Percentiles rank a stretch among this genome's conserved stretches.
Conservation (phyloP, 1,140 invertebrate species). For the Andricus grossulariae region DNA sequence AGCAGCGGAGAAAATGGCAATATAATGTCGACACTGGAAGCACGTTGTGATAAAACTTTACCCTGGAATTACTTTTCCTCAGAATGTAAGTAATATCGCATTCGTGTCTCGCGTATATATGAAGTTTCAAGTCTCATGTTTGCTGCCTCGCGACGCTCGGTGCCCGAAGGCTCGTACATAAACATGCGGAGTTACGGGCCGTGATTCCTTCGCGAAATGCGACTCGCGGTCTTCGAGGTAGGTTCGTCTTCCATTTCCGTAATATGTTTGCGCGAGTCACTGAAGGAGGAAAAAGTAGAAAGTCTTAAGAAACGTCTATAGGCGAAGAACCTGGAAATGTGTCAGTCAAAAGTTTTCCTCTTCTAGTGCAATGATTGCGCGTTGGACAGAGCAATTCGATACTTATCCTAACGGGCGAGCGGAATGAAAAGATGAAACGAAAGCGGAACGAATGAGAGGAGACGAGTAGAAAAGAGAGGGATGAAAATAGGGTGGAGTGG, state of each 20-base stretch:
- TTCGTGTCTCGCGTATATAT: slow-evolving; percentile 25
- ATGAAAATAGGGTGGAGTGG: slow-evolving; percentile 32
- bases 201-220: slow-evolving; percentile 16
- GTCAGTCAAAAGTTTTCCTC: slow-evolving; percentile 57
- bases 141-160: not conserved
- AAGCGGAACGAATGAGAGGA: slow-evolving; percentile 30
- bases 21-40: slow-evolving; percentile 24
- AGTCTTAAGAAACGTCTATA: not conserved
- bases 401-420: slow-evolving; percentile 55
- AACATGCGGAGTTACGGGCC: slow-evolving; percentile 10
- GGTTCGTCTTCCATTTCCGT: slow-evolving; percentile 31
- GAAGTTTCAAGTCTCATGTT: slow-evolving; percentile 23
- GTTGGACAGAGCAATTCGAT: slow-evolving; percentile 55
- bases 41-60: slow-evolving; percentile 31
- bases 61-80: slow-evolving; percentile 25
- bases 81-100: slow-evolving; percentile 30
- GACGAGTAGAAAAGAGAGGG: slow-evolving; percentile 29
- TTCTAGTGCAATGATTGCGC: slow-evolving; percentile 46
- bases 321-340: slow-evolving; percentile 38
- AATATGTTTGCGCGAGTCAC: slow-evolving; percentile 15
- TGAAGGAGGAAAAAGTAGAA: not conserved
- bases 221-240: not conserved
- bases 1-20: slow-evolving; percentile 6
- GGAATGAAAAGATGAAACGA: slow-evolving; percentile 36
- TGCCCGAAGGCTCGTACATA: not conserved